phyloP scores from a whole-genome alignment of 53 echinoderm and acorn worm genomes.

The Holothuria scabra region DNA sequence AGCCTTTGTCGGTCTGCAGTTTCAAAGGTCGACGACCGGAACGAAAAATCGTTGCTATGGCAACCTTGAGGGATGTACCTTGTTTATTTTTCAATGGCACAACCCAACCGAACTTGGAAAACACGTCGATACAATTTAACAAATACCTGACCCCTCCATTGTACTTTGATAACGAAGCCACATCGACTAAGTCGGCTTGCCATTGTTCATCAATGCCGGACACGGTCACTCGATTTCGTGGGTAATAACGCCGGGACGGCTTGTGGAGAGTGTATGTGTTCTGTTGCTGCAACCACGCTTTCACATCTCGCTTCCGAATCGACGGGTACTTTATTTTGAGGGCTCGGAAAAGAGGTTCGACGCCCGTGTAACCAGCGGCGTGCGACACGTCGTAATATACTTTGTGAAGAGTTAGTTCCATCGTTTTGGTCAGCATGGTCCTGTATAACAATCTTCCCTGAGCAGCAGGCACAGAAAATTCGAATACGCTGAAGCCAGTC shows the following conservation, averaged over 20 bases:
- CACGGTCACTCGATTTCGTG: slow-evolving; percentile 57
- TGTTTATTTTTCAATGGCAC: slow-evolving; percentile 44
- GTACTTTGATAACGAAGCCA: slow-evolving; percentile 14
- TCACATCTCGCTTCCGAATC: background rate
- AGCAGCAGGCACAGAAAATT: too few relatives aligned
- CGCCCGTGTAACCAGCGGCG: too few relatives aligned
- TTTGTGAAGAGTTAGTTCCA: too few relatives aligned
- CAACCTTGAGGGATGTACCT: background rate
- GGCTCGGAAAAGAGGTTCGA: too few relatives aligned
- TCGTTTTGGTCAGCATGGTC: too few relatives aligned
- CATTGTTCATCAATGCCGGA: slow-evolving; percentile 51
- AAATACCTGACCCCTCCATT: slow-evolving; percentile 52
- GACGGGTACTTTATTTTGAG: too few relatives aligned
- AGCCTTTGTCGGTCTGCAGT: too few relatives aligned
- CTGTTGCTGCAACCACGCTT: background rate
- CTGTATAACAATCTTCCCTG: too few relatives aligned
- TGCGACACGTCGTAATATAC: too few relatives aligned
- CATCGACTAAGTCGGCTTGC: slow-evolving; percentile 56
- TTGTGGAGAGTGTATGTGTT: slow-evolving; percentile 51
- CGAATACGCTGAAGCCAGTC: too few relatives aligned
- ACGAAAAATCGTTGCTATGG: too few relatives aligned
- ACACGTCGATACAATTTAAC: slow-evolving; percentile 57
- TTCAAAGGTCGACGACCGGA: too few relatives aligned
- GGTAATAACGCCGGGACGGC: slow-evolving; percentile 30
- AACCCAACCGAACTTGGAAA: slow-evolving; percentile 50